Evolutionary conservation across 2,797 vertebrate species (phyloP), one percentile per base, ranked within the genome.

Genomic region (Geranospiza caerulescens): DNA sequence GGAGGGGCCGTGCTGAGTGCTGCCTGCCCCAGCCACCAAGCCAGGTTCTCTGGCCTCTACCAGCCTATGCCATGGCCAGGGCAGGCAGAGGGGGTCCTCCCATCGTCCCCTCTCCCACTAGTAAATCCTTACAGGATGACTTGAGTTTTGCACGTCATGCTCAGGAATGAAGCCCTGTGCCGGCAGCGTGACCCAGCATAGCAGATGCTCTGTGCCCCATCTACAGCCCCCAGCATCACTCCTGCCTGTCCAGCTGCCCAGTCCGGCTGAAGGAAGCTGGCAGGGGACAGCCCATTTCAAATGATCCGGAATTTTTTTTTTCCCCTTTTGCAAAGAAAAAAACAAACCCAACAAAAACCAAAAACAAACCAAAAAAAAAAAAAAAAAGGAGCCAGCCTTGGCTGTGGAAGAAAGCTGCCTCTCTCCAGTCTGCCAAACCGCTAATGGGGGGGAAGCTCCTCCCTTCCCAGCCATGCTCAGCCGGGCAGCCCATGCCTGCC

Each of bases 381-480:
- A 9, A 67, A 22, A 31, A 27, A 80, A 50, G 8, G 23, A 81
- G 16, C 10, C 0, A 0, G 53, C 31, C 53, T 6, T 20, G 53
- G n/a, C 34, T 93, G 63, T 74, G 85, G 78, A 90, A 87, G 67
- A 66, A 84, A 92, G 17, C 71, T 94, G 48, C 40, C 36, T 67
- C 68, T 73, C 60, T 48, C 47, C 1, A 1, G 42, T 34, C 70
- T 96, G 95, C 88, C 88, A 96, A 97, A 90, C 85, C 60, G 9
- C 66, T 79, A 86, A 89, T 9, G 23, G 66, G 31, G 31, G 75
- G 75, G 74, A 95, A 93, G 47, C 66, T 94, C 68, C 76, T 95
- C 86, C 66, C 53, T 82, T 78, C 75, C 42, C 63, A 71, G 71
- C 34, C 92, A 70, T 0, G 0, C 52, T 83, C 44, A 82, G 44